Evolutionary conservation across 2,797 vertebrate genomes (phyloP).

Genomic region (Manis pentadactyla): DNA sequence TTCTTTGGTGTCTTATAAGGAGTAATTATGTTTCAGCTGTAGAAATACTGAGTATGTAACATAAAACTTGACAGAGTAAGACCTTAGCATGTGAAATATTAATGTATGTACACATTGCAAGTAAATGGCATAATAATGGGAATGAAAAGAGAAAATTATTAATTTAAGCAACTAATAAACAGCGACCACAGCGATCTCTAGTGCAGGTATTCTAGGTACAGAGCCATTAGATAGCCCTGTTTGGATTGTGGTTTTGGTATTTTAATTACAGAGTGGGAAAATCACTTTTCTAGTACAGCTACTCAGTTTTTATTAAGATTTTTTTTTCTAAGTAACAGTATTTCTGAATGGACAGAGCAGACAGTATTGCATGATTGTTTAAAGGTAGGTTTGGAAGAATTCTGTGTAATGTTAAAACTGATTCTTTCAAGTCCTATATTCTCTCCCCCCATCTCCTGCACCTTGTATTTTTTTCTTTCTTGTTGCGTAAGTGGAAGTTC

Average conservation of each 20-base stretch:
- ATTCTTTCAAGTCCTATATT: not conserved
- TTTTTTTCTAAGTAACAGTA: not conserved
- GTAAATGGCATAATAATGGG: not conserved
- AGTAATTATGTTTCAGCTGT: not conserved
- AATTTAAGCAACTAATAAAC: not conserved
- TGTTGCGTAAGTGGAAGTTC: not conserved
- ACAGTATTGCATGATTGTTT: slow-evolving; percentile 13
- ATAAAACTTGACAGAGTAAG: not conserved
- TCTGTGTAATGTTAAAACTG: not conserved
- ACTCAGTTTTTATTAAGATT: not conserved
- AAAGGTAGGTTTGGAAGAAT: slow-evolving; percentile 32
- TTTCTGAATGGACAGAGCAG: not conserved
- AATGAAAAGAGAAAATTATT: not conserved
- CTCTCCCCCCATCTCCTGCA: not conserved
- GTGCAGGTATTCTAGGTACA: not conserved
- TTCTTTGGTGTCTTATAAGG: not conserved
- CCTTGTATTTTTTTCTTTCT: not conserved
- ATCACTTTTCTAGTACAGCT: not conserved
- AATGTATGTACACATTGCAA: not conserved
- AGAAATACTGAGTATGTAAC: not conserved
- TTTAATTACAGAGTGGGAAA: slow-evolving; percentile 1
- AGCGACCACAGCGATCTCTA: not conserved
- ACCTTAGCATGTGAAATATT: not conserved
- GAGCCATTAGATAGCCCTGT: not conserved
- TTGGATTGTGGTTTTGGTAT: not conserved